A percentile compares a stretch with the other conserved stretches of the same genome.
These are phyloP conservation scores for Drosophila falleni DNA, from an alignment of 2,888 invertebrate species.

Conservation along the genomic window DNA sequence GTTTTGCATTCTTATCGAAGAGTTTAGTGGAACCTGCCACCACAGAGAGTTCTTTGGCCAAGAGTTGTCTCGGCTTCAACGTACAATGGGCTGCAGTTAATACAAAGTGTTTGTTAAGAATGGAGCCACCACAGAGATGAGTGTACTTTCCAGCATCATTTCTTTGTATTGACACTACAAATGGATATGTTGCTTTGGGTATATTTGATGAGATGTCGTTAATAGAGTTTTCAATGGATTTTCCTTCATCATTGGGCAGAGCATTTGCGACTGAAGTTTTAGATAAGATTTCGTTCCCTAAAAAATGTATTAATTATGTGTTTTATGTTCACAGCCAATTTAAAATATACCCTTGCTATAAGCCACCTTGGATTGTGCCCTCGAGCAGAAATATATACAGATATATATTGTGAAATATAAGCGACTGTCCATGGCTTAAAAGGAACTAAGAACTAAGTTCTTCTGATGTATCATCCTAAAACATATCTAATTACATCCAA, in stretches of 20 bases:
- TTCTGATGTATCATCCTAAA: background rate
- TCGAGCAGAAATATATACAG: background rate
- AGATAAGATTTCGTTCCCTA: background rate
- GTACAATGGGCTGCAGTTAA: conserved; percentile 83
- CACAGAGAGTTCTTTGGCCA: conserved; percentile 49
- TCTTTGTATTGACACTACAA: conserved; percentile 66
- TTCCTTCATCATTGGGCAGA: background rate
- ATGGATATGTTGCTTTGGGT: conserved; percentile 30
- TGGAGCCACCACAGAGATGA: conserved; percentile 82
- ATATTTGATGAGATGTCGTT: background rate
- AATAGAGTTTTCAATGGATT: background rate
- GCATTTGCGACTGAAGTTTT: background rate
- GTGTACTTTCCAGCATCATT: conserved; percentile 40
- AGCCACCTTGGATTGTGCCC: background rate
- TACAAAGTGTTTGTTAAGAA: conserved; percentile 74
- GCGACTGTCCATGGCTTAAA: conserved; percentile 5
- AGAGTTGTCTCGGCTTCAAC: conserved; percentile 11
- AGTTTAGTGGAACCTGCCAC: conserved; percentile 61
- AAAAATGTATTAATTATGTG: background rate
- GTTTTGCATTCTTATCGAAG: conserved; percentile 37
- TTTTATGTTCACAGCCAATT: background rate
- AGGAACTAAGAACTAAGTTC: background rate
- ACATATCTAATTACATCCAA: conserved; percentile 3
- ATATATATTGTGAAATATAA: background rate
- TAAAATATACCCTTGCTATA: conserved; percentile 19